These are phyloP conservation scores for Beris chalybata DNA, from an alignment of 2,888 invertebrate genomes.

Conservation along the genomic window DNA sequence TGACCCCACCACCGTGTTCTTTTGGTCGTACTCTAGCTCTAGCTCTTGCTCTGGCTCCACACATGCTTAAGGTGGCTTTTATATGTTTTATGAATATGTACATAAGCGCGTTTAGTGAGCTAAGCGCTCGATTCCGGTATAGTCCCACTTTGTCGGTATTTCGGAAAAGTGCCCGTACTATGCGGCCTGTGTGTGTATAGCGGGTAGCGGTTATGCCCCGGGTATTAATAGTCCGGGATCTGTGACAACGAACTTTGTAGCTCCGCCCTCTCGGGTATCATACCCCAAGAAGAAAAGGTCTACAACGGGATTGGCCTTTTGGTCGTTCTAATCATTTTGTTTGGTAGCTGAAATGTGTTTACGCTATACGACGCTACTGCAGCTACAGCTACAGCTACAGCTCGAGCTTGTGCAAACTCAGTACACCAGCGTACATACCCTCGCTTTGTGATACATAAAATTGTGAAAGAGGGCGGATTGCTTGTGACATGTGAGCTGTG, in stretches of 20 bases:
- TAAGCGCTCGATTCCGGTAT: too few species aligned
- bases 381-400: slow-evolving; percentile 5
- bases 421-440: too few species aligned
- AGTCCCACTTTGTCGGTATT: too few species aligned
- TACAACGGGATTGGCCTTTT: slow-evolving; percentile 38
- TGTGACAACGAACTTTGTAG: slow-evolving; percentile 37
- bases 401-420: neutral
- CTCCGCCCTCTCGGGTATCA: slow-evolving; percentile 34
- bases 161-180: too few species aligned
- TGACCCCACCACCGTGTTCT: slow-evolving; percentile 4
- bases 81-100: slow-evolving; percentile 16
- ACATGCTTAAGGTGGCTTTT: too few species aligned
- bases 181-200: too few species aligned
- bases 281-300: slow-evolving; percentile 32
- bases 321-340: slow-evolving; percentile 37
- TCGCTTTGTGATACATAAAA: too few species aligned
- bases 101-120: neutral
- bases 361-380: neutral
- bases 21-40: neutral
- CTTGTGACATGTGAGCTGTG: slow-evolving; percentile 4
- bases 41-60: slow-evolving; percentile 32
- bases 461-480: slow-evolving; percentile 8
- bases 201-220: neutral
- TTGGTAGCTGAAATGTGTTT: slow-evolving; percentile 31
- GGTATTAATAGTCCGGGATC: slow-evolving; percentile 35